phyloP scores from a whole-genome alignment of 37 sponge, comb jelly and placozoan species.

The Lycopodina hypogea region DNA sequence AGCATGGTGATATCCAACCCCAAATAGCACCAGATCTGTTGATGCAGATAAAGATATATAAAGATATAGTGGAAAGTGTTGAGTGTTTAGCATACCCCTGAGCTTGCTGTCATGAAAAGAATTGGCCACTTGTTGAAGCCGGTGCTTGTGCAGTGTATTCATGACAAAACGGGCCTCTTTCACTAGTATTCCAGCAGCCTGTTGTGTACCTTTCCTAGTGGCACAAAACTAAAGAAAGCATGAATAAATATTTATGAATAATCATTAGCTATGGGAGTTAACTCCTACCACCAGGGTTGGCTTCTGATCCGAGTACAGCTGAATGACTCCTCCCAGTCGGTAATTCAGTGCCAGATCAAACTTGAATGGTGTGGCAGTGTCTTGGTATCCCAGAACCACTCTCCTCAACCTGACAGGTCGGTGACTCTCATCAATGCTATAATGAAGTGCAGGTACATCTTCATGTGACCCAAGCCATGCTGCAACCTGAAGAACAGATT shows the following conservation, averaged over 20 bases:
- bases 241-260: not conserved
- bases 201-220: constrained; percentile 92
- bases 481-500: constrained; percentile 52
- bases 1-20: constrained; percentile 98
- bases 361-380: constrained; percentile 81
- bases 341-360: constrained; percentile 95
- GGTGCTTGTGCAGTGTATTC: constrained; percentile 66
- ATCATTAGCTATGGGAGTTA: not conserved
- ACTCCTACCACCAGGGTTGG: constrained; percentile 85
- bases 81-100: constrained; percentile 53
- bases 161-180: constrained; percentile 92
- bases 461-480: constrained; percentile 82
- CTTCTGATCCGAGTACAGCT: constrained; percentile 88
- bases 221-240: constrained; percentile 82
- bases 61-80: not conserved
- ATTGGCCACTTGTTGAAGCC: constrained; percentile 52
- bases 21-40: constrained; percentile 75
- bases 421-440: constrained; percentile 91
- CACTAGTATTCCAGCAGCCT: constrained; percentile 85
- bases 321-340: constrained; percentile 82
- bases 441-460: constrained; percentile 52
- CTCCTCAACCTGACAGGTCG: constrained; percentile 89
- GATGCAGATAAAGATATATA: not conserved
- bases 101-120: constrained; percentile 81
- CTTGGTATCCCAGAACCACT: constrained; percentile 89